Percentiles rank a stretch among this genome's conserved stretches.
Conservation (phyloP, 2,113 vertebrate species). For the Platichthys flesus region DNA sequence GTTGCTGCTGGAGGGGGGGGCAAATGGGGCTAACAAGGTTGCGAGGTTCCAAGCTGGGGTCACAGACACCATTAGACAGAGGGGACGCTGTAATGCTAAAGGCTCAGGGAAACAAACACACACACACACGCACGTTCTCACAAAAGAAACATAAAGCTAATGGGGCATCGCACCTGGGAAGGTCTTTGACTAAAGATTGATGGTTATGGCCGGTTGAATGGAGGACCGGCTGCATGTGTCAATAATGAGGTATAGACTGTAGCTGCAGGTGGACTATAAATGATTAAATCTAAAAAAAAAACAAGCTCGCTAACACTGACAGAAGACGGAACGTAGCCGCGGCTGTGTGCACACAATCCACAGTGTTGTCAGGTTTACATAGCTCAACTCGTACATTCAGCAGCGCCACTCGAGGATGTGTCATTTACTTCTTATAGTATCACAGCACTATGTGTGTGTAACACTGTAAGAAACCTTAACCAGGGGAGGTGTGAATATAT, state of each 20-base stretch:
- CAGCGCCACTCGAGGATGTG: conserved; percentile 47
- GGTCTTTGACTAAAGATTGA: conserved; percentile 68
- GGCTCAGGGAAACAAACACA: conserved; percentile 11
- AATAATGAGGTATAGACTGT: conserved; percentile 30
- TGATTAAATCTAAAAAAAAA: conserved; percentile 19
- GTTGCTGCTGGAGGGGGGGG: conserved; percentile 47
- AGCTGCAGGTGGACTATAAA: conserved; percentile 45
- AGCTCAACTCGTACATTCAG: conserved; percentile 17
- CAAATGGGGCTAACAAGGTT: conserved; percentile 74
- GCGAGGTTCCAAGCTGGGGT: conserved; percentile 69
- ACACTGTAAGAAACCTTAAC: conserved; percentile 24
- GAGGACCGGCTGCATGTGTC: conserved; percentile 20
- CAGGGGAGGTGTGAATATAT: conserved; percentile 48
- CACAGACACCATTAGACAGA: conserved; percentile 45
- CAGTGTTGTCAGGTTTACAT: conserved; percentile 13
- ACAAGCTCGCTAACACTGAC: not conserved
- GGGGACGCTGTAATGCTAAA: conserved; percentile 8
- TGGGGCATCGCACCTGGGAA: conserved; percentile 32
- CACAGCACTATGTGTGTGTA: conserved; percentile 1
- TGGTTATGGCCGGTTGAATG: conserved; percentile 30
- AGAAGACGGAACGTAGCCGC: conserved; percentile 1
- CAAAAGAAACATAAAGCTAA: conserved; percentile 34
- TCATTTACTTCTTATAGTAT: not conserved
- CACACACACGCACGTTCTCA: conserved; percentile 21
- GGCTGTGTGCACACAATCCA: conserved; percentile 2